These are phyloP conservation scores for Misgurnus anguillicaudatus DNA, from an alignment of 2,113 vertebrate genomes.

Conservation along the genomic window DNA sequence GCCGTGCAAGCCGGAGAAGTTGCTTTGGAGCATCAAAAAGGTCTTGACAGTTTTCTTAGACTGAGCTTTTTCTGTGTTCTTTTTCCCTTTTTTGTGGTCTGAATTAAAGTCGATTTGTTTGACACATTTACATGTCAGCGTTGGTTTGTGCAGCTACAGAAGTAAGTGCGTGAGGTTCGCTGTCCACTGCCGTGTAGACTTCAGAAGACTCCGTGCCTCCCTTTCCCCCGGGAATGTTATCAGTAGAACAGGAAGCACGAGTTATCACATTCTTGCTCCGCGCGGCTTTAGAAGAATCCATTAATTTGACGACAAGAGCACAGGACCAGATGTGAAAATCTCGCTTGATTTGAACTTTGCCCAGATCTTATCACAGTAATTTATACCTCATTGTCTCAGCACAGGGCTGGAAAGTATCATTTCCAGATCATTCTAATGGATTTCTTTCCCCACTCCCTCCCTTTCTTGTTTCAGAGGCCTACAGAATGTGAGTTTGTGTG, in stretches of 20 bases:
- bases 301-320: slow-evolving; percentile 78
- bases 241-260: slow-evolving; percentile 71
- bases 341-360: slow-evolving; percentile 77
- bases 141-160: slow-evolving; percentile 22
- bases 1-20: slow-evolving; percentile 35
- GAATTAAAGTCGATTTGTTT: slow-evolving; percentile 41
- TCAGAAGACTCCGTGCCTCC: slow-evolving; percentile 38
- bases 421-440: slow-evolving; percentile 64
- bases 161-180: slow-evolving; percentile 30
- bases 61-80: slow-evolving; percentile 48
- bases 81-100: slow-evolving; percentile 18
- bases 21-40: slow-evolving; percentile 31
- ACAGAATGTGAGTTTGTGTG: slow-evolving; percentile 39
- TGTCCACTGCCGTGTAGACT: slow-evolving; percentile 29
- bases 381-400: slow-evolving; percentile 80
- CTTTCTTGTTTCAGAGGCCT: slow-evolving; percentile 40
- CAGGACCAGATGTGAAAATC: slow-evolving; percentile 89
- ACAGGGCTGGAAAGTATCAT: slow-evolving; percentile 63
- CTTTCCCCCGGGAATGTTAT: slow-evolving; percentile 63
- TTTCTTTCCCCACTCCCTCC: slow-evolving; percentile 52
- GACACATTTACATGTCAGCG: slow-evolving; percentile 23
- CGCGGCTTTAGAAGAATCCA: slow-evolving; percentile 67
- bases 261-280: slow-evolving; percentile 66
- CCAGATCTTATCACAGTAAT: slow-evolving; percentile 85
- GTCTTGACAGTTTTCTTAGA: slow-evolving; percentile 51